Percentiles rank a stretch among this genome's conserved stretches.
phyloP scores from a whole-genome alignment of 2,888 invertebrate species.

The Mystacides longicornis region DNA sequence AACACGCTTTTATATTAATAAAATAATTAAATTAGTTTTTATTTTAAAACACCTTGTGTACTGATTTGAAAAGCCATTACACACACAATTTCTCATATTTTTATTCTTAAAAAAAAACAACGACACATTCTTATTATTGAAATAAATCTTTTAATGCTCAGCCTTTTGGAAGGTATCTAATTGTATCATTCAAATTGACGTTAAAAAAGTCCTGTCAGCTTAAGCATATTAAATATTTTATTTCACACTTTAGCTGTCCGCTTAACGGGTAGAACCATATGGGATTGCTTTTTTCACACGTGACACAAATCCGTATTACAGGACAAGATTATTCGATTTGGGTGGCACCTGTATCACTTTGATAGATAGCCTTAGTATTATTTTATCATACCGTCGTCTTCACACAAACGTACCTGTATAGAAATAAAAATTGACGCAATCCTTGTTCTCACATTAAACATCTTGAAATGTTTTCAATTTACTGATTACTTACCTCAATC shows the following conservation, averaged over 20 bases:
- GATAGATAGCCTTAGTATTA: too few relatives aligned
- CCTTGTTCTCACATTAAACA: too few relatives aligned
- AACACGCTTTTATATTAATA: too few relatives aligned
- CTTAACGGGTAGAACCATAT: constrained; percentile 18
- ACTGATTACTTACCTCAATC: too few relatives aligned
- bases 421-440: too few relatives aligned
- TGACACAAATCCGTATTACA: constrained; percentile 19
- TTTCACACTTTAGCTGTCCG: constrained; percentile 20
- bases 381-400: too few relatives aligned
- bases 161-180: background rate
- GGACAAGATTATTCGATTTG: constrained; percentile 2
- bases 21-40: too few relatives aligned
- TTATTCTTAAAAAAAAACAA: background rate
- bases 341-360: constrained; percentile 5
- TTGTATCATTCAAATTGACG: constrained; percentile 15
- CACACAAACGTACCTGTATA: too few relatives aligned
- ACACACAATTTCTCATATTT: constrained; percentile 9
- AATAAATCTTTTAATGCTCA: background rate
- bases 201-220: constrained; percentile 19
- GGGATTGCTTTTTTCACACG: constrained; percentile 12
- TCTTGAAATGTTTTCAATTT: too few relatives aligned
- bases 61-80: constrained; percentile 6
- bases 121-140: background rate
- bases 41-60: background rate
- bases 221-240: constrained; percentile 18